These are phyloP conservation scores for Planiliza haematocheilus DNA, from an alignment of 2,113 vertebrate species.

Conservation along the genomic window DNA sequence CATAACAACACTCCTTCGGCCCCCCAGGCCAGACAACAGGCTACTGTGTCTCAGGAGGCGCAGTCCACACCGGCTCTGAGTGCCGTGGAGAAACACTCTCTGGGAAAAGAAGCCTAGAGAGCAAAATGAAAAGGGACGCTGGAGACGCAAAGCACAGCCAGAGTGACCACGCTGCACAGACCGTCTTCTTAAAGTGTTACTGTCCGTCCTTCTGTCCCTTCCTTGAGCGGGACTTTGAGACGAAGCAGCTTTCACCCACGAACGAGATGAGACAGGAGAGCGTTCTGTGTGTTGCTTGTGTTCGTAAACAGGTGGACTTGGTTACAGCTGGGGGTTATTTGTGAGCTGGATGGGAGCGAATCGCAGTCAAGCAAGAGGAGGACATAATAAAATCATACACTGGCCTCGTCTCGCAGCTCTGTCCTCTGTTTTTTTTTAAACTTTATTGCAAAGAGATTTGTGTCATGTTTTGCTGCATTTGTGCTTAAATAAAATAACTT, in stretches of 20 bases:
- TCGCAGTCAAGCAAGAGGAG: slow-evolving; percentile 66
- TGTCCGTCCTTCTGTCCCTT: not conserved
- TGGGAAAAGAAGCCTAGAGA: slow-evolving; percentile 55
- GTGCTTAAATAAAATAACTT: no score
- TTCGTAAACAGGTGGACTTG: slow-evolving; percentile 64
- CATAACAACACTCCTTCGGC: slow-evolving; percentile 62
- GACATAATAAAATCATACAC: slow-evolving; percentile 44
- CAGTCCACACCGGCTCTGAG: slow-evolving; percentile 46
- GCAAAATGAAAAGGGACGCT: slow-evolving; percentile 37
- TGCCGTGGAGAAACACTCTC: slow-evolving; percentile 23
- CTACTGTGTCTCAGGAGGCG: slow-evolving; percentile 75
- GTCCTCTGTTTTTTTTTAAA: no score
- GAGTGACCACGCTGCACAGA: not conserved
- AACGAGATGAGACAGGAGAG: slow-evolving; percentile 61
- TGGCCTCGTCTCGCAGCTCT: not conserved
- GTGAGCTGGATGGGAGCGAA: slow-evolving; percentile 32
- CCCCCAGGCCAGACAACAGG: slow-evolving; percentile 73
- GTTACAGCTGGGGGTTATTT: slow-evolving; percentile 60
- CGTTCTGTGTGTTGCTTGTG: slow-evolving; percentile 57
- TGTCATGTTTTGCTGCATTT: no score
- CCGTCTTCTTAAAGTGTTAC: slow-evolving; percentile 9
- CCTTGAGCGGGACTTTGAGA: slow-evolving; percentile 20
- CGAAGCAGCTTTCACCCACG: slow-evolving; percentile 44
- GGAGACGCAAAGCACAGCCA: not conserved
- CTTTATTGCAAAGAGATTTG: no score